Evolutionary conservation across 2,797 vertebrate genomes (phyloP).

Genomic region (Myotis daubentonii): DNA sequence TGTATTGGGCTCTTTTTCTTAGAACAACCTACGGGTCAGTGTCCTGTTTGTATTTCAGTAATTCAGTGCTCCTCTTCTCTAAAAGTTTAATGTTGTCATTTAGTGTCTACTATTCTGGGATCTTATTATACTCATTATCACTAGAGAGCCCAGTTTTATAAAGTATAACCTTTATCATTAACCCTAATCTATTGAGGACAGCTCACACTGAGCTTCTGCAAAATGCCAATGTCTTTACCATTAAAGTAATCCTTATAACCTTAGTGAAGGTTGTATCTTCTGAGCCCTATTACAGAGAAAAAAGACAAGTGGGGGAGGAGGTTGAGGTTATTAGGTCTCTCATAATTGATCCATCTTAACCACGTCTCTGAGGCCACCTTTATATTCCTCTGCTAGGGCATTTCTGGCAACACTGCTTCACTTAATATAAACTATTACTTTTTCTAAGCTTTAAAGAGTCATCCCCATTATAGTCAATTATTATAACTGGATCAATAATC

Average conservation of each 20-base stretch:
- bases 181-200: neutral
- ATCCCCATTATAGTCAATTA: neutral
- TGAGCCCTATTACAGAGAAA: neutral
- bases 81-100: neutral
- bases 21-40: neutral
- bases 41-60: neutral
- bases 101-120: neutral
- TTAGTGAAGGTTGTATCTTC: neutral
- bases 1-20: neutral
- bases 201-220: neutral
- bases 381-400: neutral
- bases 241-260: neutral
- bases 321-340: neutral
- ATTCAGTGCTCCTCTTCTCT: neutral
- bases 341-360: neutral
- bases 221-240: neutral
- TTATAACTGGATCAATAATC: neutral
- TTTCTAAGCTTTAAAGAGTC: neutral
- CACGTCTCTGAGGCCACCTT: neutral
- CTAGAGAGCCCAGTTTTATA: neutral
- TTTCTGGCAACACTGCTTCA: neutral
- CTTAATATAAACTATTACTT: neutral
- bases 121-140: neutral
- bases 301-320: neutral
- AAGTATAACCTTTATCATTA: neutral